Conservation (phyloP, 2,797 vertebrate genomes). For the Acipenser transmontanus region DNA sequence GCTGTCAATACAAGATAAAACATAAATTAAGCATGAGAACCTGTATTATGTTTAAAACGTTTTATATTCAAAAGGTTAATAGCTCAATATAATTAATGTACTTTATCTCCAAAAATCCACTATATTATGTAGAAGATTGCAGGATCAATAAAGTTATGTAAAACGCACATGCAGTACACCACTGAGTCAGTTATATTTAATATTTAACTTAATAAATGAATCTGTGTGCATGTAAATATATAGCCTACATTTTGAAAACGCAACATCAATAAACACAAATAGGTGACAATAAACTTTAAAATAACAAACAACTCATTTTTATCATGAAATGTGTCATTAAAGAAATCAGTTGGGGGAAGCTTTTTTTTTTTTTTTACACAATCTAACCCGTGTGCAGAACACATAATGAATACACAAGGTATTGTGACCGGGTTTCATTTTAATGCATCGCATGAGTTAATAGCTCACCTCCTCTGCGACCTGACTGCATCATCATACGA, state of each 20-base stretch:
- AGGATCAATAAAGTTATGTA: too few relatives aligned
- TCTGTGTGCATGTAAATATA: not conserved
- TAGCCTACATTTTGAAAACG: not conserved
- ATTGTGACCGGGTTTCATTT: too few relatives aligned
- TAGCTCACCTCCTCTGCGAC: slow-evolving; percentile 88
- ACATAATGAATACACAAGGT: too few relatives aligned
- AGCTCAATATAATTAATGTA: too few relatives aligned
- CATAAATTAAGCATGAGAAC: not conserved
- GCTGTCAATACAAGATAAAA: slow-evolving; percentile 62
- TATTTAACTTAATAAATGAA: not conserved
- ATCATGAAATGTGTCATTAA: not conserved
- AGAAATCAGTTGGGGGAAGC: not conserved
- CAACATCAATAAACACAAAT: not conserved
- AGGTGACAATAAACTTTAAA: too few relatives aligned
- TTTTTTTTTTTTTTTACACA: not conserved
- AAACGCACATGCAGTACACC: too few relatives aligned
- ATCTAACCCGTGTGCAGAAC: not conserved
- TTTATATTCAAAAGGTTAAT: too few relatives aligned
- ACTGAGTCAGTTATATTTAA: too few relatives aligned
- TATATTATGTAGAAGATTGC: too few relatives aligned
- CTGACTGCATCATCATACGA: slow-evolving; percentile 99
- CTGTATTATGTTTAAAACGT: too few relatives aligned
- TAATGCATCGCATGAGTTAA: not conserved
- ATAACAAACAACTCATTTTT: too few relatives aligned
- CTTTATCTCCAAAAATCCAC: too few relatives aligned